phyloP scores from a whole-genome alignment of 2,888 invertebrate species.

The Clanis bilineata region DNA sequence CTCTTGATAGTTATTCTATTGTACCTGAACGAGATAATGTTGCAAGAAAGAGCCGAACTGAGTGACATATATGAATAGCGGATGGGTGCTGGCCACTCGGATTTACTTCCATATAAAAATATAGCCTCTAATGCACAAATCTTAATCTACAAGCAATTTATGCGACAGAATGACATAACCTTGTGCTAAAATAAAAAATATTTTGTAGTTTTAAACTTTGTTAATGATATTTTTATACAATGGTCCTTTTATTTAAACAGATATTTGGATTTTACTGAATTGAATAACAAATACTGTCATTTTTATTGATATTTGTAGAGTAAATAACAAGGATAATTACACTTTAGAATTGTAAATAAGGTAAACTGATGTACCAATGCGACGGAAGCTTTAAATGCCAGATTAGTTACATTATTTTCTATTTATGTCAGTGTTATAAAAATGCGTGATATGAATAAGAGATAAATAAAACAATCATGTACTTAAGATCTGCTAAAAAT shows the following conservation, averaged over 20 bases:
- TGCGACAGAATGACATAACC: too few relatives aligned
- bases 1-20: conserved; percentile 64
- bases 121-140: too few relatives aligned
- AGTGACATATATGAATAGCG: conserved; percentile 11
- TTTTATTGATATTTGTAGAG: neutral
- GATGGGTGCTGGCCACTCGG: neutral
- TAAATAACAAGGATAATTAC: neutral
- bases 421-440: conserved; percentile 5
- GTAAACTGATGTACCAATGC: conserved; percentile 1
- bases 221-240: neutral
- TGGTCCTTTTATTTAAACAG: neutral
- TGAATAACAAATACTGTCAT: neutral
- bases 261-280: neutral
- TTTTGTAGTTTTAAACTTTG: too few relatives aligned
- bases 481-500: neutral
- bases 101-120: too few relatives aligned
- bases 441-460: neutral
- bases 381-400: neutral
- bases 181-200: too few relatives aligned
- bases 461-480: neutral
- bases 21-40: conserved; percentile 41
- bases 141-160: too few relatives aligned
- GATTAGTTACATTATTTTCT: conserved; percentile 5
- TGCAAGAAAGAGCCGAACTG: conserved; percentile 18
- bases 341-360: neutral